Conservation (phyloP, 2,113 vertebrate species). For the Thymallus thymallus region DNA sequence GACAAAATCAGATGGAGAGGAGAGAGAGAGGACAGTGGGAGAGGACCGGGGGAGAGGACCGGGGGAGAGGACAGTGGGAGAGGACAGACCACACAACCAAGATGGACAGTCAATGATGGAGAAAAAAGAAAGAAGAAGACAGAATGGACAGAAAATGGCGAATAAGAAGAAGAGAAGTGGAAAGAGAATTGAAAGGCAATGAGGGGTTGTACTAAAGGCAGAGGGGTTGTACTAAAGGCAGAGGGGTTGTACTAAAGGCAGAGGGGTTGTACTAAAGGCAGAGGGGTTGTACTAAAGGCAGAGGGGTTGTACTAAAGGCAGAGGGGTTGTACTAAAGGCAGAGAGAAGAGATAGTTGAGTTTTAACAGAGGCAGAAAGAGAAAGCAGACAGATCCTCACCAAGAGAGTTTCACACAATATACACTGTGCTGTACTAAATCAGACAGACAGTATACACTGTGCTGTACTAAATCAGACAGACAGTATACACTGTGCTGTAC, state of each 20-base stretch:
- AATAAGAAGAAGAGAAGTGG: slow-evolving; percentile 60
- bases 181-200: slow-evolving; percentile 69
- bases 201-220: slow-evolving; percentile 57
- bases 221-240: too few relatives aligned
- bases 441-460: too few relatives aligned
- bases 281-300: too few relatives aligned
- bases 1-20: slow-evolving; percentile 36
- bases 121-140: slow-evolving; percentile 20
- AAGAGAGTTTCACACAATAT: neutral
- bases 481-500: neutral
- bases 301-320: too few relatives aligned
- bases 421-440: too few relatives aligned
- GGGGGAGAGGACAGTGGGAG: too few relatives aligned
- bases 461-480: slow-evolving; percentile 14
- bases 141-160: slow-evolving; percentile 58
- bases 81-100: slow-evolving; percentile 12
- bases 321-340: slow-evolving; percentile 57
- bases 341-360: slow-evolving; percentile 43
- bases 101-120: slow-evolving; percentile 6
- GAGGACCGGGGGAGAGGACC: too few relatives aligned
- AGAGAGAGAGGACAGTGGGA: too few relatives aligned
- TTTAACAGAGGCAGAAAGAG: slow-evolving; percentile 18
- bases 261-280: too few relatives aligned
- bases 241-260: too few relatives aligned
- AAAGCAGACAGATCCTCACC: slow-evolving; percentile 12